Conservation (phyloP, 2,888 invertebrate genomes). For the Opisthograptis luteolata region DNA sequence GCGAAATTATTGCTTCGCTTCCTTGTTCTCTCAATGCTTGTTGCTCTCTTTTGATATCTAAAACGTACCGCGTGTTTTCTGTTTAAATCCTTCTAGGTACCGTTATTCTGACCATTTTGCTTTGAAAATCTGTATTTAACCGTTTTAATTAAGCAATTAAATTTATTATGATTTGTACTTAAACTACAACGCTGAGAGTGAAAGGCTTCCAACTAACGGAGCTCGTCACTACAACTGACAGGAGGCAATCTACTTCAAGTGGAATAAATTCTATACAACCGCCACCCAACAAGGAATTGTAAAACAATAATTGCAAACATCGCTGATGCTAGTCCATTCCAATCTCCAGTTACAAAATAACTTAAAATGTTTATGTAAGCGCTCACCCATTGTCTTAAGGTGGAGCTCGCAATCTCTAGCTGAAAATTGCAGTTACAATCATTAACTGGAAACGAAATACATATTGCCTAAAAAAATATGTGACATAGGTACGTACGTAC, state of each 20-base stretch:
- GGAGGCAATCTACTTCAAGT: background rate
- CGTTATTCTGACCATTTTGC: background rate
- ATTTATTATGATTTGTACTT: too few species aligned
- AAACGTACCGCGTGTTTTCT: background rate
- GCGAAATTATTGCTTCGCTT: slow-evolving; percentile 6
- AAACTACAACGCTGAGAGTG: too few species aligned
- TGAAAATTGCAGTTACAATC: too few species aligned
- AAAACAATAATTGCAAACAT: slow-evolving; percentile 19
- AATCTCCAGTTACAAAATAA: slow-evolving; percentile 26
- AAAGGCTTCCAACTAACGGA: background rate
- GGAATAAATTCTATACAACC: slow-evolving; percentile 1
- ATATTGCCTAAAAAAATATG: too few species aligned
- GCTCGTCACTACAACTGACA: background rate
- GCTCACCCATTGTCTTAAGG: slow-evolving; percentile 20
- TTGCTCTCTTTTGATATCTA: background rate
- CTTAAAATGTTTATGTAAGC: slow-evolving; percentile 19
- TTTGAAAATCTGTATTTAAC: too few species aligned
- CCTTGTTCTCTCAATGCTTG: slow-evolving; percentile 4
- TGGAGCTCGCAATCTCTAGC: too few species aligned
- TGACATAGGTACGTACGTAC: too few species aligned
- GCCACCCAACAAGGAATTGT: slow-evolving; percentile 12
- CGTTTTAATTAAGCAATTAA: too few species aligned
- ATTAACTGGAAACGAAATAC: too few species aligned
- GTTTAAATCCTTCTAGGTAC: background rate
- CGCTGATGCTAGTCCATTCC: slow-evolving; percentile 14